Conservation (phyloP, 2,113 vertebrate species). For the Gambusia holbrooki region DNA sequence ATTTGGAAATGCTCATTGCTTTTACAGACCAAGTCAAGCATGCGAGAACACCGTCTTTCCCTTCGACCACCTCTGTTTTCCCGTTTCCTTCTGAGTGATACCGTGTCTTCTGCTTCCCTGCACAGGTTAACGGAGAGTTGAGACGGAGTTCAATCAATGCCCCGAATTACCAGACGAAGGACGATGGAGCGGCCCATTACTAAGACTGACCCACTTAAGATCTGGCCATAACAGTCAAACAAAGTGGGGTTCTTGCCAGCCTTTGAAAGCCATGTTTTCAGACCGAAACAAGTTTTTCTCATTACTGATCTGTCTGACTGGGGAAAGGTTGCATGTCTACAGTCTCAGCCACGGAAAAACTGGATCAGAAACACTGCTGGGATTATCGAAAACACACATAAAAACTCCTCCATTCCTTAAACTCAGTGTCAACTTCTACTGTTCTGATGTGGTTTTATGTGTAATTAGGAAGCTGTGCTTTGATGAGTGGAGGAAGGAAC, state of each 20-base stretch:
- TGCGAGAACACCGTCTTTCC: conserved; percentile 58
- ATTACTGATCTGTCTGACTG: conserved; percentile 42
- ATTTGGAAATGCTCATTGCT: conserved; percentile 54
- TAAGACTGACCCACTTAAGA: conserved; percentile 70
- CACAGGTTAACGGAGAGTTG: conserved; percentile 72
- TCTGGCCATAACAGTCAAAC: conserved; percentile 45
- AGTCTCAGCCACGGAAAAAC: conserved; percentile 25
- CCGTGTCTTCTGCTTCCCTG: conserved; percentile 69
- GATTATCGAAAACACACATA: background rate
- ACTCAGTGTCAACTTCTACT: background rate
- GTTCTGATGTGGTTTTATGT: background rate
- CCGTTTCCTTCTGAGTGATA: conserved; percentile 64
- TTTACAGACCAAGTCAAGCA: conserved; percentile 50
- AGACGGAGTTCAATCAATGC: conserved; percentile 76
- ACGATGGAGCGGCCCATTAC: conserved; percentile 54
- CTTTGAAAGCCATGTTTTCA: conserved; percentile 42
- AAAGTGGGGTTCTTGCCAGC: conserved; percentile 38
- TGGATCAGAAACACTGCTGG: conserved; percentile 21
- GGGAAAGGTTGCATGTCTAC: conserved; percentile 20
- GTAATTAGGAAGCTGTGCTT: background rate
- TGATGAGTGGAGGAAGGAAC: background rate
- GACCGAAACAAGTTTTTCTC: conserved; percentile 60
- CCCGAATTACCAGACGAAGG: conserved; percentile 64
- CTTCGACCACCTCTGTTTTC: conserved; percentile 55
- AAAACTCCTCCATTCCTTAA: too few relatives aligned